Conservation (phyloP, 2,888 invertebrate species). For the Hecatera dysodea region DNA sequence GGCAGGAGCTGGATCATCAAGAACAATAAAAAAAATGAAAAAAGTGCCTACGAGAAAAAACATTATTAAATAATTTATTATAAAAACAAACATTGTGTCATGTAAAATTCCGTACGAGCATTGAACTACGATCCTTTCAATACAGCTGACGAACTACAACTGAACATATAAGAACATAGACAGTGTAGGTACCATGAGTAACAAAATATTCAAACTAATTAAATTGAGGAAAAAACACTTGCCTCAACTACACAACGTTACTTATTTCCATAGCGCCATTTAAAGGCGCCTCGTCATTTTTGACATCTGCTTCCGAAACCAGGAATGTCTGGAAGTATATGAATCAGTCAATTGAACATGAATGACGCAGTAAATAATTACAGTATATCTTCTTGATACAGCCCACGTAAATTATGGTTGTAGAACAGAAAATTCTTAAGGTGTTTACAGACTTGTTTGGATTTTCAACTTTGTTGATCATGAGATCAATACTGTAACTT, state of each 20-base stretch:
- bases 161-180: background rate
- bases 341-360: constrained; percentile 43
- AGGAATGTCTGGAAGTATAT: constrained; percentile 41
- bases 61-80: background rate
- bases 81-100: background rate
- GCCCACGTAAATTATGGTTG: background rate
- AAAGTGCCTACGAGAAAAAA: background rate
- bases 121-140: background rate
- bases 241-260: constrained; percentile 29
- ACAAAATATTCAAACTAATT: constrained; percentile 19
- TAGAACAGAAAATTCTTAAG: background rate
- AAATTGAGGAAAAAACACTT: background rate
- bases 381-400: constrained; percentile 14
- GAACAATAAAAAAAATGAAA: background rate
- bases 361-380: background rate
- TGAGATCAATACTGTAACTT: background rate
- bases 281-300: constrained; percentile 33
- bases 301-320: constrained; percentile 35
- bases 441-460: background rate
- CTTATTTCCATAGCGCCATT: constrained; percentile 1
- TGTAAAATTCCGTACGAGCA: background rate
- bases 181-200: constrained; percentile 11
- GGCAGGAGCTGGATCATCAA: background rate
- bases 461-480: background rate
- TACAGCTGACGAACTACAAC: background rate